phyloP scores from a whole-genome alignment of 2,113 vertebrate genomes.

The Malurus melanocephalus region DNA sequence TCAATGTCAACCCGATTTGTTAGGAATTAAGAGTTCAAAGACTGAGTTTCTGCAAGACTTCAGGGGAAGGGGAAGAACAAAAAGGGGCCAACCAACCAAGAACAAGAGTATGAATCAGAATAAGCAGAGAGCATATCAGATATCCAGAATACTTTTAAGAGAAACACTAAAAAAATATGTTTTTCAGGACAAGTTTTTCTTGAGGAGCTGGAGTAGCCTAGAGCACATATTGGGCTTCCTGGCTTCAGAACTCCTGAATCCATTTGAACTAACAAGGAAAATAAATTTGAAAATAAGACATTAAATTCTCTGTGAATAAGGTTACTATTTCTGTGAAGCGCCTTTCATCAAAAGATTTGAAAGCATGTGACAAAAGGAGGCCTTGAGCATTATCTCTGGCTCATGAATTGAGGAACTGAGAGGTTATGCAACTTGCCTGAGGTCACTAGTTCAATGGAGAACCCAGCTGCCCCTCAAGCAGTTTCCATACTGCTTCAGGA shows the following conservation, averaged over 20 bases:
- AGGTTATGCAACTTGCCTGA: background rate
- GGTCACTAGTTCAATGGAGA: background rate
- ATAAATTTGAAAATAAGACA: background rate
- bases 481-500: background rate
- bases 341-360: conserved; percentile 31
- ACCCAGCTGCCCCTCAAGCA: background rate
- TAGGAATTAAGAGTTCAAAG: conserved; percentile 1
- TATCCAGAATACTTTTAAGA: background rate
- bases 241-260: background rate
- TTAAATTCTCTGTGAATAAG: background rate
- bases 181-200: background rate
- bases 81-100: background rate
- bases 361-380: background rate
- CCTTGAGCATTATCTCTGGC: background rate
- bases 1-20: background rate
- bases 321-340: background rate
- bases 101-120: background rate
- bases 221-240: background rate
- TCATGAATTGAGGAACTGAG: background rate
- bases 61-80: fast-evolving
- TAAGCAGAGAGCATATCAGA: background rate
- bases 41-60: background rate
- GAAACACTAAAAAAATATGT: background rate
- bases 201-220: background rate
- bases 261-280: background rate